These are phyloP conservation scores for Teleiodes luculella DNA, from an alignment of 2,888 invertebrate genomes.

Conservation along the genomic window DNA sequence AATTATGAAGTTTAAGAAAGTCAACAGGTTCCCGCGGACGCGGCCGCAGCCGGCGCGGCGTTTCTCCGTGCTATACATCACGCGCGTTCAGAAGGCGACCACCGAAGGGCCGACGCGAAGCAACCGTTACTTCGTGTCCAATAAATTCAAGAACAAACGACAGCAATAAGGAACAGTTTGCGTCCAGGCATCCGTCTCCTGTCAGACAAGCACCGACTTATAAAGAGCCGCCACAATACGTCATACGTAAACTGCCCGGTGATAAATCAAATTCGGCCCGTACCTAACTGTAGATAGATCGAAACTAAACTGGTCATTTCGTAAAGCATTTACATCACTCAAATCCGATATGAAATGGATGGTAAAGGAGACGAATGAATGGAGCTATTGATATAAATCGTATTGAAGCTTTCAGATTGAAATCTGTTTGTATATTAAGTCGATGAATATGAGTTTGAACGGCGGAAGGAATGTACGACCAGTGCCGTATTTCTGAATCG, in stretches of 20 bases:
- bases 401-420: slow-evolving; percentile 36
- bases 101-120: slow-evolving; percentile 43
- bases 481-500: background rate
- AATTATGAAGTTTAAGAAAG: slow-evolving; percentile 53
- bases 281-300: slow-evolving; percentile 38
- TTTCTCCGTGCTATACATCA: slow-evolving; percentile 54
- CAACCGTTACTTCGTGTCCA: slow-evolving; percentile 71
- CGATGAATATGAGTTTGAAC: slow-evolving; percentile 32
- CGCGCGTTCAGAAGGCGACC: slow-evolving; percentile 39
- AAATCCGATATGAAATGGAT: slow-evolving; percentile 44
- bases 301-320: slow-evolving; percentile 47
- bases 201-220: slow-evolving; percentile 48
- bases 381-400: slow-evolving; percentile 49
- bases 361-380: slow-evolving; percentile 46
- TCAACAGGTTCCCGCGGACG: slow-evolving; percentile 51
- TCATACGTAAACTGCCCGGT: slow-evolving; percentile 43
- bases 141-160: slow-evolving; percentile 72
- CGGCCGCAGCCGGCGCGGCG: slow-evolving; percentile 18
- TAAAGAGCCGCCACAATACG: slow-evolving; percentile 49
- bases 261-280: slow-evolving; percentile 61
- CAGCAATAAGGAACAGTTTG: slow-evolving; percentile 62
- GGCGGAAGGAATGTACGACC: slow-evolving; percentile 21
- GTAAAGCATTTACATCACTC: slow-evolving; percentile 55
- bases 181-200: slow-evolving; percentile 64
- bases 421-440: slow-evolving; percentile 42